phyloP scores from a whole-genome alignment of 2,888 invertebrate species.

The Dioctria linearis region DNA sequence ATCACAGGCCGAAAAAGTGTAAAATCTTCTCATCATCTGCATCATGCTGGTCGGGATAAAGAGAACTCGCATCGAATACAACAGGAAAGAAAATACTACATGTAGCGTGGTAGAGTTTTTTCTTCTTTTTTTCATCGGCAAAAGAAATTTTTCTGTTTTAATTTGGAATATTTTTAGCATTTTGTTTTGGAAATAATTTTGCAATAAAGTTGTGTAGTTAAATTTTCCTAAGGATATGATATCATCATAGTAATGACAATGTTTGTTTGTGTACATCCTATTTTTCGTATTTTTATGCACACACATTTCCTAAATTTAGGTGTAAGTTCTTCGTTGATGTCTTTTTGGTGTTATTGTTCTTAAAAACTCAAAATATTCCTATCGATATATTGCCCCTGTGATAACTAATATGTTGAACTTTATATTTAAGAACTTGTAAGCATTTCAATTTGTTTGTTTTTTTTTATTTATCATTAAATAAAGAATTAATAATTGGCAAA shows the following conservation, averaged over 20 bases:
- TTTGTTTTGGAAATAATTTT: too few relatives aligned
- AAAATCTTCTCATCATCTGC: too few relatives aligned
- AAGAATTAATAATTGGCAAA: neutral
- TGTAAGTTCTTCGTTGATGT: slow-evolving; percentile 16
- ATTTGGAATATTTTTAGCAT: too few relatives aligned
- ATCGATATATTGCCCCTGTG: slow-evolving; percentile 37
- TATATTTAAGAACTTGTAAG: slow-evolving; percentile 28
- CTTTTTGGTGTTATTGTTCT: neutral
- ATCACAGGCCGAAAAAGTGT: neutral
- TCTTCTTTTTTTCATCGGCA: too few relatives aligned
- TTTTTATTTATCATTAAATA: slow-evolving; percentile 17
- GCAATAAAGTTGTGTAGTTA: slow-evolving; percentile 8
- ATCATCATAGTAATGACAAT: too few relatives aligned
- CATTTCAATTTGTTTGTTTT: slow-evolving; percentile 40
- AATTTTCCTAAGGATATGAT: neutral
- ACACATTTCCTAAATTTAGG: slow-evolving; percentile 15
- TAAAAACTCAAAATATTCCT: slow-evolving; percentile 7
- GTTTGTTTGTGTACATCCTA: neutral
- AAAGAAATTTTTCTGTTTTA: too few relatives aligned
- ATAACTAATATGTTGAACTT: slow-evolving; percentile 26
- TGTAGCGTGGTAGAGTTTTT: too few relatives aligned
- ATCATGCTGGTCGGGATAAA: too few relatives aligned
- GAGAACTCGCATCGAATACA: too few relatives aligned
- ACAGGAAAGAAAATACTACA: too few relatives aligned
- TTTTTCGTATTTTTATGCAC: slow-evolving; percentile 4